Evolutionary conservation across 2,113 vertebrate species (phyloP).

Genomic region (Notarius lentiginosus): DNA sequence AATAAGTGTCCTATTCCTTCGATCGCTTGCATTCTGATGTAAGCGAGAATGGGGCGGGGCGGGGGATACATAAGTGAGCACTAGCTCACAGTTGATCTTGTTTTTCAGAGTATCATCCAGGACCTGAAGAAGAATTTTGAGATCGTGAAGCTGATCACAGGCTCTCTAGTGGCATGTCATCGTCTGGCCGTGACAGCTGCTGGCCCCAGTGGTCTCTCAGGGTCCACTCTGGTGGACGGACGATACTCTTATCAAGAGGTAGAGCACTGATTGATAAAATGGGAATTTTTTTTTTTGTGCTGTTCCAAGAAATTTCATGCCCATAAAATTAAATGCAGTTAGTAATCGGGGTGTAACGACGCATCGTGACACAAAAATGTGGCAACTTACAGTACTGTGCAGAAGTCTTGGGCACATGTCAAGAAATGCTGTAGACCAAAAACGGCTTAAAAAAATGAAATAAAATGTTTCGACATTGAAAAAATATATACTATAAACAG

Average conservation of each 20-base stretch:
- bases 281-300: not conserved
- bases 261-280: not conserved
- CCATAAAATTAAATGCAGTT: not conserved
- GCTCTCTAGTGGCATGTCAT: slow-evolving; percentile 93
- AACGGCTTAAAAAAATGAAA: too few species aligned
- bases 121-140: slow-evolving; percentile 99
- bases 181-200: slow-evolving; percentile 84
- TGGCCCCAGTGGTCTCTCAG: slow-evolving; percentile 83
- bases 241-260: slow-evolving; percentile 97
- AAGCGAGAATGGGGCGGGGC: too few species aligned
- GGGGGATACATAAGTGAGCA: too few species aligned
- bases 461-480: too few species aligned
- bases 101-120: slow-evolving; percentile 92
- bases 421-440: too few species aligned
- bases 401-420: too few species aligned
- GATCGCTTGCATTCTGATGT: too few species aligned
- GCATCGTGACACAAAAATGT: not conserved
- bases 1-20: too few species aligned
- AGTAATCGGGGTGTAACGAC: not conserved
- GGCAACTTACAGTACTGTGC: too few species aligned
- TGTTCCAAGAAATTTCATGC: not conserved
- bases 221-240: slow-evolving; percentile 87
- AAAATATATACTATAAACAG: too few species aligned
- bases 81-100: too few species aligned
- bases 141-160: slow-evolving; percentile 95